Percentiles rank a stretch among this genome's conserved stretches.
phyloP scores from a whole-genome alignment of 1,140 invertebrate genomes.

The Macrobrachium rosenbergii region DNA sequence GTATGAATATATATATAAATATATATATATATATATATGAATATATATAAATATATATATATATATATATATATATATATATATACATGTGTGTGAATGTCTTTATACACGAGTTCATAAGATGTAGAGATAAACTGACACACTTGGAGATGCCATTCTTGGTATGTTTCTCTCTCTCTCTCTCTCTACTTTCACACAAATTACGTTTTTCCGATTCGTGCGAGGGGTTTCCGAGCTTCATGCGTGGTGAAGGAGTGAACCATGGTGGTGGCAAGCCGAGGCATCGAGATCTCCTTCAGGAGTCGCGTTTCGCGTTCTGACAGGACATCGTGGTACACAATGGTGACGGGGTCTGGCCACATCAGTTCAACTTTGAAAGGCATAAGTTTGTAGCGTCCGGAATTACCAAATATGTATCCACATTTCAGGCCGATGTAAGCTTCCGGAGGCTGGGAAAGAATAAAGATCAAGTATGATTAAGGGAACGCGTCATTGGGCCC shows the following conservation, averaged over 20 bases:
- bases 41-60: not conserved
- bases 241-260: constrained; percentile 64
- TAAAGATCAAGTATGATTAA: no score
- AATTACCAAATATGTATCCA: constrained; percentile 48
- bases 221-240: constrained; percentile 46
- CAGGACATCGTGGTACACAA: constrained; percentile 60
- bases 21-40: no score
- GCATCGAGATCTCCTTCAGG: constrained; percentile 43
- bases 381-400: constrained; percentile 47
- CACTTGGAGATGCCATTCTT: no score
- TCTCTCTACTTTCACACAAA: constrained; percentile 13
- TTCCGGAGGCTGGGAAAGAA: constrained; percentile 24
- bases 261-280: constrained; percentile 58
- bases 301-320: constrained; percentile 44
- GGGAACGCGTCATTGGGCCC: no score
- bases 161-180: no score
- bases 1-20: no score
- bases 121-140: no score
- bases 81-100: no score
- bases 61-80: not conserved
- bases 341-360: constrained; percentile 56
- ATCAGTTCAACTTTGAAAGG: constrained; percentile 62
- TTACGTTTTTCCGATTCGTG: constrained; percentile 63
- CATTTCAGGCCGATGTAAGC: constrained; percentile 50
- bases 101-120: not conserved